phyloP scores from a whole-genome alignment of 2,113 vertebrate genomes.

The Amblyopsis rosae region DNA sequence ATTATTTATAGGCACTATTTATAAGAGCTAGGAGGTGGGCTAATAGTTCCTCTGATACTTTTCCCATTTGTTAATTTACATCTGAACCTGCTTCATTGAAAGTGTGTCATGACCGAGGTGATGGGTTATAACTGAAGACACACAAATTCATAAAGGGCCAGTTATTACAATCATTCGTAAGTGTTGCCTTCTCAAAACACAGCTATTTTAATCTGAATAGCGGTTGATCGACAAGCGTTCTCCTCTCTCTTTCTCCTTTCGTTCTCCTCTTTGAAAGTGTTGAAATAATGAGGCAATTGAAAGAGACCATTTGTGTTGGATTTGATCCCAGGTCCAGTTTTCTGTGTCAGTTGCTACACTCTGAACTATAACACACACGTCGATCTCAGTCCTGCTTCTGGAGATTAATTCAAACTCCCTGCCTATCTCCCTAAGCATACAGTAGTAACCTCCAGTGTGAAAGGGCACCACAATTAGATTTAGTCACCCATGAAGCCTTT shows the following conservation, averaged over 20 bases:
- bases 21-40: slow-evolving; percentile 30
- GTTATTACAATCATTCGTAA: slow-evolving; percentile 59
- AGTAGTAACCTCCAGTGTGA: slow-evolving; percentile 48
- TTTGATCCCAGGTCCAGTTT: slow-evolving; percentile 53
- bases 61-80: slow-evolving; percentile 46
- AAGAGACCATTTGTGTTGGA: slow-evolving; percentile 15
- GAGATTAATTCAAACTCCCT: slow-evolving; percentile 65
- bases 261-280: slow-evolving; percentile 32
- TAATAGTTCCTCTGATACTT: slow-evolving; percentile 21
- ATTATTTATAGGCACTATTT: slow-evolving; percentile 13
- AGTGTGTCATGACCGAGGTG: slow-evolving; percentile 60
- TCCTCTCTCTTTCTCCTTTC: slow-evolving; percentile 8
- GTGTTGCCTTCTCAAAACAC: neutral
- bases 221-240: slow-evolving; percentile 7
- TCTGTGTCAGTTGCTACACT: slow-evolving; percentile 51
- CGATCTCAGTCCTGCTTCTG: slow-evolving; percentile 38
- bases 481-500: slow-evolving; percentile 66
- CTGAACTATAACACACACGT: slow-evolving; percentile 52
- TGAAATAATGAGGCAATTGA: slow-evolving; percentile 45
- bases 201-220: neutral
- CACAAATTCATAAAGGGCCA: slow-evolving; percentile 40
- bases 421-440: slow-evolving; percentile 8
- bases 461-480: slow-evolving; percentile 63
- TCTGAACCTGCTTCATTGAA: slow-evolving; percentile 36
- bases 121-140: slow-evolving; percentile 53